Percentiles rank a stretch among this genome's conserved stretches.
These are phyloP conservation scores for Isaurus tuberculatus DNA, from an alignment of 92 coral and sea anemone genomes.

Conservation along the genomic window DNA sequence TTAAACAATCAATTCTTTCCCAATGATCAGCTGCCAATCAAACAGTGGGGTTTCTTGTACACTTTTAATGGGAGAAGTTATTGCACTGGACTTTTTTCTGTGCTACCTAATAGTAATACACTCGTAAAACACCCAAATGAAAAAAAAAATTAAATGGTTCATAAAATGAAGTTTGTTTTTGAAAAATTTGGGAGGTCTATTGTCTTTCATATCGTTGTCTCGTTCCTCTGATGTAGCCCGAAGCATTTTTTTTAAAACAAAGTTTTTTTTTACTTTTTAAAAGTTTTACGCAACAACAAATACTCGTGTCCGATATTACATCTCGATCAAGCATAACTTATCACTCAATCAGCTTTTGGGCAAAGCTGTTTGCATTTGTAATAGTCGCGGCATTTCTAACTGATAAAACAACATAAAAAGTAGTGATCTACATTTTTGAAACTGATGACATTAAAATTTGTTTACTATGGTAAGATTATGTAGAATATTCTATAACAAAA, in stretches of 20 bases:
- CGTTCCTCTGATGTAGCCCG: slow-evolving; percentile 28
- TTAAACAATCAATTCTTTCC: slow-evolving; percentile 88
- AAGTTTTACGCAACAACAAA: slow-evolving; percentile 33
- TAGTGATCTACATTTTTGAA: slow-evolving; percentile 41
- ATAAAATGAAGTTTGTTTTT: slow-evolving; percentile 22
- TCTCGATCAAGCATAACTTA: slow-evolving; percentile 46
- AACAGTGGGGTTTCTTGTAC: slow-evolving; percentile 72
- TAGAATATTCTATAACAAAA: slow-evolving; percentile 43
- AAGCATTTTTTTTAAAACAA: slow-evolving; percentile 36
- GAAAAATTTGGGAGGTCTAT: slow-evolving; percentile 29
- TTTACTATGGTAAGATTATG: slow-evolving; percentile 44
- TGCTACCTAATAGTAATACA: slow-evolving; percentile 4
- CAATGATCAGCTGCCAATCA: slow-evolving; percentile 84
- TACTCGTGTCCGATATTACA: slow-evolving; percentile 19
- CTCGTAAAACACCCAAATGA: slow-evolving; percentile 1
- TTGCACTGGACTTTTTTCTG: neutral
- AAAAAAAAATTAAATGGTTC: slow-evolving; percentile 4
- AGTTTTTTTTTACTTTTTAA: slow-evolving; percentile 16
- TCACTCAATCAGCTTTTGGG: slow-evolving; percentile 38
- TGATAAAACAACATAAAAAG: slow-evolving; percentile 40
- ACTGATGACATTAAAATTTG: slow-evolving; percentile 38
- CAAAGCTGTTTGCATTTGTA: slow-evolving; percentile 51
- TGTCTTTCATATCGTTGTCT: slow-evolving; percentile 24
- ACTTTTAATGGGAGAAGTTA: slow-evolving; percentile 38
- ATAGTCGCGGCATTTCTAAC: slow-evolving; percentile 41